phyloP scores from a whole-genome alignment of 2,888 invertebrate genomes.

The Watsonalla cultraria region DNA sequence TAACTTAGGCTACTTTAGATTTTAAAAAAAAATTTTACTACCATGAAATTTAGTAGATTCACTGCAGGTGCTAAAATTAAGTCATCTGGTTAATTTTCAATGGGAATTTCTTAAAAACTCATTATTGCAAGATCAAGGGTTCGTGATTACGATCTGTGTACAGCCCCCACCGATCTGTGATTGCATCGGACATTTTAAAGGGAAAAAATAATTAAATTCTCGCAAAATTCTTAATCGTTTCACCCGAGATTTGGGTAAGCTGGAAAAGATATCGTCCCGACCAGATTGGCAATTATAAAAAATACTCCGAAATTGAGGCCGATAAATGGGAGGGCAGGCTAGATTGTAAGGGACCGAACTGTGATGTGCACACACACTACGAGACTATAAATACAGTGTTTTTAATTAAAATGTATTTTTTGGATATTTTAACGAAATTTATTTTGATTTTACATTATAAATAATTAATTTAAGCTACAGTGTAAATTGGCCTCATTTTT shows the following conservation, averaged over 20 bases:
- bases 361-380: constrained; percentile 19
- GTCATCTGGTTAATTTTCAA: neutral
- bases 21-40: no score
- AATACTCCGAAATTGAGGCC: constrained; percentile 39
- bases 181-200: constrained; percentile 8
- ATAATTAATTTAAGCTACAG: no score
- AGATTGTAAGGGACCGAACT: constrained; percentile 10
- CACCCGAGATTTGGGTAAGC: constrained; percentile 20
- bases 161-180: neutral
- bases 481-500: no score
- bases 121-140: neutral
- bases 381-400: constrained; percentile 4
- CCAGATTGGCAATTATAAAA: constrained; percentile 64
- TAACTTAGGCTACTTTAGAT: no score
- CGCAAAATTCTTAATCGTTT: constrained; percentile 35
- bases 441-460: no score
- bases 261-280: constrained; percentile 22
- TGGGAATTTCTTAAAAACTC: neutral
- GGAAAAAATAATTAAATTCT: constrained; percentile 35
- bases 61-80: no score
- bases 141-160: neutral
- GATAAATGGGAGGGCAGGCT: constrained; percentile 27
- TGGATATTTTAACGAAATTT: no score
- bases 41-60: no score
- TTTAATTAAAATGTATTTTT: no score